Evolutionary conservation across 2,888 invertebrate species (phyloP), one percentile per base, ranked within the genome.

Genomic region (Himalopsyche kuldschensis): DNA sequence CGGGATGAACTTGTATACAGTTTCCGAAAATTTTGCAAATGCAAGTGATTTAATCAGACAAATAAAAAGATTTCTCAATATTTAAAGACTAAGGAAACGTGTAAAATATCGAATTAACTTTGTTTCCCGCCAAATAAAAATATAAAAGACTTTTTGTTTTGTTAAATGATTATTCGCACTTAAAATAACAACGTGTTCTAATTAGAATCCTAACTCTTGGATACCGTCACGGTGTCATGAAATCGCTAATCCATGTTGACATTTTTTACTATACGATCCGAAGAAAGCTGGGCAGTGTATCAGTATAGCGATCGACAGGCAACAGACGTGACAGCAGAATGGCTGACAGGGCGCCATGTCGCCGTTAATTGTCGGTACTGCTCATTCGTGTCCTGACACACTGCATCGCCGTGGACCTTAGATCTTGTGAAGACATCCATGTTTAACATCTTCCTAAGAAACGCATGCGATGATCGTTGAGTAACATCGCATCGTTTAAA

Each of bases 281-380:
- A n/a, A 20, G 55, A 41, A 41, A 55, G 55, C 55, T 55, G 30
- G 32, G 69, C 80, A 35, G 69, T 27, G 46, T 80, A 80, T 80
- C 80, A 17, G 41, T 17, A 46, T 8, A 41, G 46, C 27, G 80
- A 81, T 81, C 80, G 75, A 75, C 75, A 75, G 32, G 75, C 30
- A n/a, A 30, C 5, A 76, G 47, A 20, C 31, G 46, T 69, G 80
- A 81, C 80, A 81, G 75, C 30, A 81, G 80, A 81, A 81, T 81
- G 80, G 31, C 80, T 47, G 80, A 41, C 75, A 35, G 30, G 41
- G 76, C 75, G 80, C 75, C 80, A 76, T 81, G 80, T 80, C 69
- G 80, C 20, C 69, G 80, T 80, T 80, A 80, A 80, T 80, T 80
- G 80, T 69, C 75, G 30, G 63, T 32, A 32, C 69, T 41, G 80